phyloP scores from a whole-genome alignment of 2,113 vertebrate species.

The Megaceryle maxima region DNA sequence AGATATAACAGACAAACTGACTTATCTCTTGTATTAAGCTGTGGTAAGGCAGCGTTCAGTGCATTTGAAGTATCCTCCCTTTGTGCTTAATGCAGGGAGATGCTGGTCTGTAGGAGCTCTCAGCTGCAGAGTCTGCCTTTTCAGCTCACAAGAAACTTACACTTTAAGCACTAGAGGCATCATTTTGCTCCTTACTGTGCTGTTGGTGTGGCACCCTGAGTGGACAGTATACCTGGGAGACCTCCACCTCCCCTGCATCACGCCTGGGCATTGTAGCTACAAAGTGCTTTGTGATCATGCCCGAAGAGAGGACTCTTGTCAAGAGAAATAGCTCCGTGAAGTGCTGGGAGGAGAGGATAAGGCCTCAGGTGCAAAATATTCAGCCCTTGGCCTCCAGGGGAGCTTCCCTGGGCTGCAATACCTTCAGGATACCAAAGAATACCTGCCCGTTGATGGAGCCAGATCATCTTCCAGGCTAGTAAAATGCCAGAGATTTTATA shows the following conservation, averaged over 20 bases:
- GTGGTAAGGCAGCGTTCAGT: not conserved
- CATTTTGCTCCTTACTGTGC: not conserved
- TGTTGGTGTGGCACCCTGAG: not conserved
- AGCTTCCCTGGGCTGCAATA: not conserved
- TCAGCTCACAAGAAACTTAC: not conserved
- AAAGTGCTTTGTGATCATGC: not conserved
- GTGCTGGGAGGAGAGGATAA: not conserved
- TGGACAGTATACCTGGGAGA: not conserved
- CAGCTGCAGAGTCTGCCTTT: not conserved
- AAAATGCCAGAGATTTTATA: not conserved
- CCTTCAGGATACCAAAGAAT: not conserved
- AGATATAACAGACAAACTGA: not conserved
- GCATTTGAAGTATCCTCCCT: not conserved
- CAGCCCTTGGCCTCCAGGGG: not conserved
- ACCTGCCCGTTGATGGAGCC: not conserved
- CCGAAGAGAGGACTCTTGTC: not conserved
- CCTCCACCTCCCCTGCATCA: not conserved
- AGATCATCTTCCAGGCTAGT: not conserved
- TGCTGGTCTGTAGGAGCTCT: not conserved
- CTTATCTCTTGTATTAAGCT: fast-evolving
- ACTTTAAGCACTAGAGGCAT: not conserved
- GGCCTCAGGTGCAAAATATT: not conserved
- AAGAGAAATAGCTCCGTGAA: not conserved
- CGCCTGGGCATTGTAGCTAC: not conserved
- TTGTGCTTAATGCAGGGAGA: not conserved